phyloP scores from a whole-genome alignment of 2,113 vertebrate genomes.

The Lophotis ruficrista region DNA sequence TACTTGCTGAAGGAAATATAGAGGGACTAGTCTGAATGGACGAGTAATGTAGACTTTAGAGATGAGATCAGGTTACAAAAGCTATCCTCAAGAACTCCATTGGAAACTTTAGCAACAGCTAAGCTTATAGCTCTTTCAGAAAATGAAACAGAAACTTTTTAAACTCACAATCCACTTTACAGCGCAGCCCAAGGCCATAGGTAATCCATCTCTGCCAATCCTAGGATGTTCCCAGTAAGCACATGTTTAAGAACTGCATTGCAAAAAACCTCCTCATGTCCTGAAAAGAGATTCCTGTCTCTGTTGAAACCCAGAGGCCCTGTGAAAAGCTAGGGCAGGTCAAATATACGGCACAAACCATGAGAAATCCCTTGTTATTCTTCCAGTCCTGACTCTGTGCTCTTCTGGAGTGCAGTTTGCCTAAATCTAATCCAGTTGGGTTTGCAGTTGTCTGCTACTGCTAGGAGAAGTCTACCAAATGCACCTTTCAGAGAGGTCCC shows the following conservation, averaged over 20 bases:
- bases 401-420: background rate
- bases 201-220: background rate
- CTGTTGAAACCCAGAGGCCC: background rate
- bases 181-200: background rate
- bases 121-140: background rate
- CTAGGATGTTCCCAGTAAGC: background rate
- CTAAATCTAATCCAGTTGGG: background rate
- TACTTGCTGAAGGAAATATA: background rate
- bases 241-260: background rate
- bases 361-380: background rate
- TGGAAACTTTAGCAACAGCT: background rate
- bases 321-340: background rate
- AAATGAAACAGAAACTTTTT: background rate
- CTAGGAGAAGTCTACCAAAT: background rate
- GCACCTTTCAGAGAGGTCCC: background rate
- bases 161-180: slow-evolving; percentile 12
- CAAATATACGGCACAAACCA: background rate
- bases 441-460: background rate
- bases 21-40: background rate
- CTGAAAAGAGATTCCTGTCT: background rate
- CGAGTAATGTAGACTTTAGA: background rate
- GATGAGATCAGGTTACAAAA: background rate
- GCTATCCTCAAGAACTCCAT: background rate
- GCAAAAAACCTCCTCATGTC: background rate
- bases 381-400: background rate